A percentile compares a stretch with the other conserved stretches of the same genome.
Conservation (phyloP, 2,888 invertebrate species). For the Drosophila prolongata region DNA sequence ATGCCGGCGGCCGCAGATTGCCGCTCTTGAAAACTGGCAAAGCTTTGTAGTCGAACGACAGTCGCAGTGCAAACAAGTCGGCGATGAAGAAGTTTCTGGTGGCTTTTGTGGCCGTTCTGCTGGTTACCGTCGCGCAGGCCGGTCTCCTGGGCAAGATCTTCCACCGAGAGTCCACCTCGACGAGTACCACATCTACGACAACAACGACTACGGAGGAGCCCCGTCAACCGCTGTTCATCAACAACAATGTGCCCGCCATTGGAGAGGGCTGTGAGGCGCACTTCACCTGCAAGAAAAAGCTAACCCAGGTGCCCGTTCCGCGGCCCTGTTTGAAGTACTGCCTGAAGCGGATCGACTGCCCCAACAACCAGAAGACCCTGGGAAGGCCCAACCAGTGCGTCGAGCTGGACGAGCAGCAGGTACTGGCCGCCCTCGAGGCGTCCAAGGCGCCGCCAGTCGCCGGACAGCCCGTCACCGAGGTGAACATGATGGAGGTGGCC, state of each 20-base stretch:
- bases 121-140: constrained; percentile 20
- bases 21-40: neutral
- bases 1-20: neutral
- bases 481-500: constrained; percentile 77
- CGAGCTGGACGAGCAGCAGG: constrained; percentile 68
- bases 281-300: constrained; percentile 70
- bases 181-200: constrained; percentile 13
- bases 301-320: constrained; percentile 57
- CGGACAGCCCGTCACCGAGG: constrained; percentile 23
- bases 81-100: constrained; percentile 54
- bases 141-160: constrained; percentile 41
- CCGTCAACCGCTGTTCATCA: constrained; percentile 44
- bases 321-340: constrained; percentile 79
- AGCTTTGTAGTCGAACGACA: constrained; percentile 33
- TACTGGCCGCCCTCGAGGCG: constrained; percentile 46
- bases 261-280: constrained; percentile 59
- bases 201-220: constrained; percentile 47
- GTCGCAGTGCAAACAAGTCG: constrained; percentile 26
- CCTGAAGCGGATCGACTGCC: constrained; percentile 68
- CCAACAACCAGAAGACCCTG: constrained; percentile 44
- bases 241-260: constrained; percentile 68
- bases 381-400: constrained; percentile 72
- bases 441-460: neutral
- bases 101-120: constrained; percentile 12
- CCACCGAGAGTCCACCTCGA: constrained; percentile 30